Percentiles rank a stretch among this genome's conserved stretches.
These are phyloP conservation scores for Tetrax tetrax DNA, from an alignment of 2,113 vertebrate genomes.

Conservation along the genomic window DNA sequence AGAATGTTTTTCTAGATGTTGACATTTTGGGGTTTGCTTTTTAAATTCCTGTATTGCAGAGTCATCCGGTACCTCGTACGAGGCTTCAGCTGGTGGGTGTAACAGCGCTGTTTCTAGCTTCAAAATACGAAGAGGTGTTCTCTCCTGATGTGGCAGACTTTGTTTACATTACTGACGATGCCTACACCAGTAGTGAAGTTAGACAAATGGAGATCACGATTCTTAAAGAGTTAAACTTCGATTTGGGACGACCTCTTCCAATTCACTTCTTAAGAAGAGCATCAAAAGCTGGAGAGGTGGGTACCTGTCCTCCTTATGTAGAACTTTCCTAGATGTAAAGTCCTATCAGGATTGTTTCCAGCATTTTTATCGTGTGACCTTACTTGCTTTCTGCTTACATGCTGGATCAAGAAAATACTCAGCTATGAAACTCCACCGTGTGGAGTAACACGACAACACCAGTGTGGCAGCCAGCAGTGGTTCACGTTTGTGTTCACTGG, in stretches of 20 bases:
- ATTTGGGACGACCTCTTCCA: constrained; percentile 89
- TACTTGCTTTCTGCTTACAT: background rate
- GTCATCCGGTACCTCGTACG: constrained; percentile 82
- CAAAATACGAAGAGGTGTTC: constrained; percentile 94
- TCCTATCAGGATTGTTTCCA: background rate
- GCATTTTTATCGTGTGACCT: background rate
- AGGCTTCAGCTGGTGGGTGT: constrained; percentile 92
- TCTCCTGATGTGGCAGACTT: constrained; percentile 88
- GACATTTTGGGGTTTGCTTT: background rate
- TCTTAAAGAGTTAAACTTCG: constrained; percentile 83
- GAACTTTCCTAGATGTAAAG: background rate
- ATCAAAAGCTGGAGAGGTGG: constrained; percentile 89
- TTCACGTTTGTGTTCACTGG: background rate
- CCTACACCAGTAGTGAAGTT: constrained; percentile 85
- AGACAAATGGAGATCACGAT: constrained; percentile 88
- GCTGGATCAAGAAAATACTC: background rate
- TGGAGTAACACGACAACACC: background rate
- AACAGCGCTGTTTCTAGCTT: constrained; percentile 88
- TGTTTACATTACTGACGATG: constrained; percentile 91
- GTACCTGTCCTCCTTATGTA: background rate
- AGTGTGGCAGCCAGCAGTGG: background rate
- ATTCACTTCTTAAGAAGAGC: constrained; percentile 92
- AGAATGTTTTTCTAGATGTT: background rate
- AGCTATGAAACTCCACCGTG: background rate
- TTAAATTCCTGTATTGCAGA: constrained; percentile 67